Evolutionary conservation across 2,888 invertebrate genomes (phyloP), one percentile per base, ranked within the genome.

Genomic region (Parthenolecanium corni): DNA sequence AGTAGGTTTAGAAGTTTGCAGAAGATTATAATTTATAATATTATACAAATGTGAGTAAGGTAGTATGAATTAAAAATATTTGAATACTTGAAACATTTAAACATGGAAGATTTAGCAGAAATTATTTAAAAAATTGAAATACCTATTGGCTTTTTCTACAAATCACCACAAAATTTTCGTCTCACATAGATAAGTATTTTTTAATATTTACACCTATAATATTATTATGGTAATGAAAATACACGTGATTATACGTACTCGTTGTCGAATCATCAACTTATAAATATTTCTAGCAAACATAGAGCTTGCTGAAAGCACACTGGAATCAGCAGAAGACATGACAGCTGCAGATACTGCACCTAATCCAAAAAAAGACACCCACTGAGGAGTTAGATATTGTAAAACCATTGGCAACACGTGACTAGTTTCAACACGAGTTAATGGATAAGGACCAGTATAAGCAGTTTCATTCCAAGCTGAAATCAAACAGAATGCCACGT

Each of bases 201-300:
- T n/a, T n/a, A n/a, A n/a, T n/a, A n/a, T n/a, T n/a, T n/a, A n/a
- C n/a, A n/a, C n/a, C n/a, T n/a, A n/a, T n/a, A n/a, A n/a, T n/a
- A n/a, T n/a, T n/a, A n/a, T n/a, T n/a, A n/a, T n/a, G n/a, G n/a
- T n/a, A n/a, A n/a, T n/a, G n/a, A 40, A 40, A 40, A 40, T 40
- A 2, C 12, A n/a, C 12, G 2, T 2, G 16, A n/a, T 40, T n/a
- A n/a, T 40, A 12, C 77, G 76, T 70, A 85, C 84, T 74, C 86
- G 84, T 76, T 94, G 94, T 64, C 97, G 80, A 77, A 98, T 93
- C 73, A 97, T 92, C 74, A 94, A 81, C 77, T 90, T 94, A 81
- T 97, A 97, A 69, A 98, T 90, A 76, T 98, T 98, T 73, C 96
- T 83, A 66, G 97, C 96, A 73, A 98, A 98, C 97, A 98, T 97